Conservation (phyloP, 2,797 vertebrate species). For the Chaenodraco wilsoni region DNA sequence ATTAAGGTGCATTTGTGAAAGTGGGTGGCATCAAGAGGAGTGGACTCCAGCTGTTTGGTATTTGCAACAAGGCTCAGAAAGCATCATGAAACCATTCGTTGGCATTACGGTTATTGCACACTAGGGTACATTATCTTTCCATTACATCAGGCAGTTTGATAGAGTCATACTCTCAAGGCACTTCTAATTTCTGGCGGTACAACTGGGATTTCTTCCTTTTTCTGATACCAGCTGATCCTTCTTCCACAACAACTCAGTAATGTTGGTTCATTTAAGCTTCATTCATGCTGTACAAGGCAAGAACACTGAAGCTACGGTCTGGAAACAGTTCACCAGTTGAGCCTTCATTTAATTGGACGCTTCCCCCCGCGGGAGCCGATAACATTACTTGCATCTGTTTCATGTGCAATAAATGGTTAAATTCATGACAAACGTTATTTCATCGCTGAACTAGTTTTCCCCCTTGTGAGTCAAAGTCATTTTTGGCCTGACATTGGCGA, state of each 20-base stretch:
- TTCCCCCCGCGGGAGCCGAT: constrained; percentile 17
- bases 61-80: constrained; percentile 59
- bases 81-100: constrained; percentile 62
- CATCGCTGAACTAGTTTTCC: constrained; percentile 63
- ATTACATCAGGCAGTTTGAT: constrained; percentile 73
- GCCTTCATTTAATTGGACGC: constrained; percentile 49
- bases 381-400: constrained; percentile 43
- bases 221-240: constrained; percentile 56
- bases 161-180: constrained; percentile 68
- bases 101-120: constrained; percentile 72
- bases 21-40: constrained; percentile 57
- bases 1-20: constrained; percentile 66
- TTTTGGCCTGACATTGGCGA: constrained; percentile 71
- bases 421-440: constrained; percentile 55
- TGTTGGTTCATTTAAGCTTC: constrained; percentile 57
- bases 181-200: constrained; percentile 63
- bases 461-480: constrained; percentile 59
- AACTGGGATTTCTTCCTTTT: constrained; percentile 61
- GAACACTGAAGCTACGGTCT: constrained; percentile 22
- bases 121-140: constrained; percentile 75
- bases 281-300: constrained; percentile 51
- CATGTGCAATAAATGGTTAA: constrained; percentile 55
- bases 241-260: constrained; percentile 48
- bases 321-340: constrained; percentile 39
- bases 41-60: constrained; percentile 68